Evolutionary conservation across 2,888 invertebrate species (phyloP).

Genomic region (Anaspis maculata): DNA sequence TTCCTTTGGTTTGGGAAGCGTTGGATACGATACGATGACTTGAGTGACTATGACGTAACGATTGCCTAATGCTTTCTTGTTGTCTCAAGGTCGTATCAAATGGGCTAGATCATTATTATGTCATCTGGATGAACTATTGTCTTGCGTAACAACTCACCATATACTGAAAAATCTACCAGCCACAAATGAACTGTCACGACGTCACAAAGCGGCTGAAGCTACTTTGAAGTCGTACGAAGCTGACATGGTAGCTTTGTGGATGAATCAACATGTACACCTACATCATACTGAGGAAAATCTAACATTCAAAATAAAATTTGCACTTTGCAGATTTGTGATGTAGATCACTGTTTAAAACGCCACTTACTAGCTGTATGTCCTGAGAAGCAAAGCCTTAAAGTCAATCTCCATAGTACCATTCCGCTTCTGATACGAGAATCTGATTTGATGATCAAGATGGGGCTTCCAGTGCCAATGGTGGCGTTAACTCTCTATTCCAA

Average conservation of each 20-base stretch:
- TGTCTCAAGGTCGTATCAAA: slow-evolving; percentile 62
- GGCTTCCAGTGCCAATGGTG: slow-evolving; percentile 71
- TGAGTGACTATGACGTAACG: too few relatives aligned
- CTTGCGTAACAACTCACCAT: slow-evolving; percentile 67
- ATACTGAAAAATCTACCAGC: slow-evolving; percentile 63
- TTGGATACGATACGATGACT: too few relatives aligned
- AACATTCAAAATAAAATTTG: too few relatives aligned
- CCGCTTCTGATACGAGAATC: slow-evolving; percentile 73
- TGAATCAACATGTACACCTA: slow-evolving; percentile 72
- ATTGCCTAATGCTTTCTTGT: too few relatives aligned
- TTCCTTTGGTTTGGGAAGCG: too few relatives aligned
- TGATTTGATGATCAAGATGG: slow-evolving; percentile 76
- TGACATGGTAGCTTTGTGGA: slow-evolving; percentile 75
- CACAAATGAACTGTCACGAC: slow-evolving; percentile 64
- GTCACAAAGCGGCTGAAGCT: slow-evolving; percentile 65
- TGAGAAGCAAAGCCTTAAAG: slow-evolving; percentile 57
- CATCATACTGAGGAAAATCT: too few relatives aligned
- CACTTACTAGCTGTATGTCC: slow-evolving; percentile 53
- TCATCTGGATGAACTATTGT: slow-evolving; percentile 76
- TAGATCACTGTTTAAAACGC: slow-evolving; percentile 55
- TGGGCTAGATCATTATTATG: slow-evolving; percentile 76
- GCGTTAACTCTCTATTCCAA: slow-evolving; percentile 71
- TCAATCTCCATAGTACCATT: slow-evolving; percentile 71
- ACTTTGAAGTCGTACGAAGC: slow-evolving; percentile 68
- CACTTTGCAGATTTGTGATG: slow-evolving; percentile 53